A percentile compares a stretch with the other conserved stretches of the same genome.
Evolutionary conservation across 2,888 invertebrate species (phyloP).

Genomic region (Torymus tubicola): DNA sequence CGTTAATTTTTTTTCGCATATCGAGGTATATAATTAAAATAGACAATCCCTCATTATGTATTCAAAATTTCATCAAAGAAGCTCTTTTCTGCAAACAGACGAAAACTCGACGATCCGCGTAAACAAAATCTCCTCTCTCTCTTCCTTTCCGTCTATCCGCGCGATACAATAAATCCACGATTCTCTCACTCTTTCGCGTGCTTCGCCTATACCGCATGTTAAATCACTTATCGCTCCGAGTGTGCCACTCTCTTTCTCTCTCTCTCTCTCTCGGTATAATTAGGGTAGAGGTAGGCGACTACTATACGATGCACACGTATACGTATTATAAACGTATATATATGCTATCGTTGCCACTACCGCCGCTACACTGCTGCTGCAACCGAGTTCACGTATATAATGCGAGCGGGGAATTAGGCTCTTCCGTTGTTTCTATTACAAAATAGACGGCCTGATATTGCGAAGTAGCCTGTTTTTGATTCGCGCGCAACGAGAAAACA

Average conservation of each 20-base stretch:
- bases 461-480: conserved; percentile 63
- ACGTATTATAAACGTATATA: no score
- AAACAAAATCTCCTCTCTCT: no score
- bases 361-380: conserved; percentile 16
- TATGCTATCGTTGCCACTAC: conserved; percentile 7
- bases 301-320: no score
- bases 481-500: conserved; percentile 6
- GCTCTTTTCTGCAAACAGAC: no score
- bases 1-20: no score
- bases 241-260: conserved; percentile 60
- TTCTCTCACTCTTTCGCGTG: conserved; percentile 56
- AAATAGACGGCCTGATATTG: conserved; percentile 75
- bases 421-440: conserved; percentile 77
- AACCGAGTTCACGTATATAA: neutral
- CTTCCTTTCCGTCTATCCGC: no score
- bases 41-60: no score
- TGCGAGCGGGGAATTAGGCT: conserved; percentile 71
- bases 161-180: conserved; percentile 71
- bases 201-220: conserved; percentile 67
- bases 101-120: no score
- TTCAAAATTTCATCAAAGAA: no score
- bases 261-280: conserved; percentile 71
- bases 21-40: no score
- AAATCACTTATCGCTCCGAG: conserved; percentile 75
- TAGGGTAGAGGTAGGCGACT: conserved; percentile 69